Percentiles rank a stretch among this genome's conserved stretches.
Evolutionary conservation across 37 sponge, comb jelly and placozoan species (phyloP).

Genomic region (Petrosia ficiformis): DNA sequence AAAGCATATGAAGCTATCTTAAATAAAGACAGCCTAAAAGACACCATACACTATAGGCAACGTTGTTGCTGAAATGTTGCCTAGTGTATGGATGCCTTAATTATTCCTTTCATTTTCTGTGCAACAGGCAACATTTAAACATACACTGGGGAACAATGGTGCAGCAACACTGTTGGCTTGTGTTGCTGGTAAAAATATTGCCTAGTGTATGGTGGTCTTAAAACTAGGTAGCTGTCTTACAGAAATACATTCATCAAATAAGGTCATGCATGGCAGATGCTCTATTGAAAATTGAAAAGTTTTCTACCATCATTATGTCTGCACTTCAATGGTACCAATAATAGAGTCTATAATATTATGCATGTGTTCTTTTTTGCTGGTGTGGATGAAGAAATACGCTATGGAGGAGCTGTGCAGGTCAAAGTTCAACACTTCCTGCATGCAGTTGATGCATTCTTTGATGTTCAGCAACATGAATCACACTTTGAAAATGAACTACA

Average conservation of each 20-base stretch:
- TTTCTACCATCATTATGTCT: slow-evolving; percentile 62
- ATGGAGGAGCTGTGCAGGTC: slow-evolving; percentile 66
- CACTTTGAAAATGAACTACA: slow-evolving; percentile 44
- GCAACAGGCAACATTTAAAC: no score
- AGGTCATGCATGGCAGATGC: slow-evolving; percentile 25
- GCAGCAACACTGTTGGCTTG: no score
- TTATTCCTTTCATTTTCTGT: no score
- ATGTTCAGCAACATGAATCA: slow-evolving; percentile 26
- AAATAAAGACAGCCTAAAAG: slow-evolving; percentile 1
- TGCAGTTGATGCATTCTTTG: slow-evolving; percentile 62
- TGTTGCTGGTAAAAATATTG: no score
- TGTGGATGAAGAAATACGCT: slow-evolving; percentile 31
- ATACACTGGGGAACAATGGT: no score
- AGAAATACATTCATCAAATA: slow-evolving; percentile 1
- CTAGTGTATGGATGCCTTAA: no score
- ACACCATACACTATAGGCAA: no score
- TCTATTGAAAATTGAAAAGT: slow-evolving; percentile 33
- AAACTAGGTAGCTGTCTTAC: slow-evolving; percentile 5
- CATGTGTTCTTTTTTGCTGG: slow-evolving; percentile 63
- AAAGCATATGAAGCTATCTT: slow-evolving; percentile 14
- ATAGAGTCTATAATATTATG: slow-evolving; percentile 52
- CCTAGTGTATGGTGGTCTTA: no score
- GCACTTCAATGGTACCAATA: slow-evolving; percentile 59
- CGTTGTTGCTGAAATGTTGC: no score
- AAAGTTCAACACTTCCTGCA: slow-evolving; percentile 52